Conservation (phyloP, 2,797 vertebrate genomes). For the Hafferia zeledoni region DNA sequence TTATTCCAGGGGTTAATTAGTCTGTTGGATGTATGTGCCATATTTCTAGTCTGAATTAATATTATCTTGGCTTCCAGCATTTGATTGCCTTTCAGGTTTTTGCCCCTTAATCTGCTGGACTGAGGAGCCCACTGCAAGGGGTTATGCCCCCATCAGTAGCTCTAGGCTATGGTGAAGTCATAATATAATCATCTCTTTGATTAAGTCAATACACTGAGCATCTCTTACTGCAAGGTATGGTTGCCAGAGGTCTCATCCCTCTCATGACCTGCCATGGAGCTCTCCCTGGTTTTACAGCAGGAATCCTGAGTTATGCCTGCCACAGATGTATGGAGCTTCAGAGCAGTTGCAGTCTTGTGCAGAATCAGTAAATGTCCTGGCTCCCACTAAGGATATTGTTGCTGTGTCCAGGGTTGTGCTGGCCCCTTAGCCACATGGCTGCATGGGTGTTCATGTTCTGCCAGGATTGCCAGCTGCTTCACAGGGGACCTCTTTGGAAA, state of each 20-base stretch:
- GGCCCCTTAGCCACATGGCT: background rate
- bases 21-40: background rate
- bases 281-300: background rate
- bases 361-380: background rate
- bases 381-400: fast-evolving
- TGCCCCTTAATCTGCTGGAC: background rate
- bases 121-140: background rate
- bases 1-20: background rate
- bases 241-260: background rate
- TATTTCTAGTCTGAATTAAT: background rate
- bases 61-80: background rate
- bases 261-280: background rate
- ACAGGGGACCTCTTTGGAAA: background rate
- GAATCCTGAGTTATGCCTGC: background rate
- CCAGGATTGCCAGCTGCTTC: background rate
- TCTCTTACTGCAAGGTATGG: background rate
- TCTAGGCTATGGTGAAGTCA: background rate
- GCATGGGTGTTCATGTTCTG: background rate
- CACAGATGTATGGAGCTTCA: background rate
- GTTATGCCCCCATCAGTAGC: background rate
- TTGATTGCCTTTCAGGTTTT: background rate
- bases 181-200: background rate
- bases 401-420: background rate
- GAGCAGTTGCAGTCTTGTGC: background rate
- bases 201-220: background rate